phyloP scores from a whole-genome alignment of 2,113 vertebrate species.

The Erythrolamprus reginae region DNA sequence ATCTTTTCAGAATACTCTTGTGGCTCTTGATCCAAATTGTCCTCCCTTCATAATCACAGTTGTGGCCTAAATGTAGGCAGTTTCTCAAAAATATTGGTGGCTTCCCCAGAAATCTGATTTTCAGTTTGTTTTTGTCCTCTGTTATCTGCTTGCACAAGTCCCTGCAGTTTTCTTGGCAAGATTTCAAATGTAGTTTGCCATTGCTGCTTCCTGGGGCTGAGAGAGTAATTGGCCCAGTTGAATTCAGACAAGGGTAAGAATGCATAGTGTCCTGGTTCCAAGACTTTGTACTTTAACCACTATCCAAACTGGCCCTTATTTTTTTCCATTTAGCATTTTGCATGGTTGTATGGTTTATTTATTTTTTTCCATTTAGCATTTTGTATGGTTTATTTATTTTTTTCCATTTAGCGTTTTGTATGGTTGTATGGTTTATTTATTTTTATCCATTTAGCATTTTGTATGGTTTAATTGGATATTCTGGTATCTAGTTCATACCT shows the following conservation, averaged over 20 bases:
- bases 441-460: neutral
- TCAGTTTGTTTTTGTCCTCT: neutral
- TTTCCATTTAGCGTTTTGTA: slow-evolving; percentile 5
- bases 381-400: too few relatives aligned
- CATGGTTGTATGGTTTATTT: too few relatives aligned
- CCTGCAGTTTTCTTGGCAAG: neutral
- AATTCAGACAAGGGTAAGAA: neutral
- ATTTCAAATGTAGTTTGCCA: neutral
- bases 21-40: neutral
- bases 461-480: neutral
- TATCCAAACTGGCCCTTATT: neutral
- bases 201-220: neutral
- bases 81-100: slow-evolving; percentile 12
- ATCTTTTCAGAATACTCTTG: neutral
- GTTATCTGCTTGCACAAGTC: neutral
- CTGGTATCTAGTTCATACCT: neutral
- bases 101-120: neutral
- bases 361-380: slow-evolving; percentile 1
- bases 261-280: neutral
- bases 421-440: too few relatives aligned
- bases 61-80: neutral
- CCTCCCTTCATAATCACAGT: neutral
- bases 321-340: slow-evolving; percentile 1
- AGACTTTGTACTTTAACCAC: neutral
- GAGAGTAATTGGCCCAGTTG: neutral